phyloP scores from a whole-genome alignment of 2,113 vertebrate genomes.

The Zosterops borbonicus region DNA sequence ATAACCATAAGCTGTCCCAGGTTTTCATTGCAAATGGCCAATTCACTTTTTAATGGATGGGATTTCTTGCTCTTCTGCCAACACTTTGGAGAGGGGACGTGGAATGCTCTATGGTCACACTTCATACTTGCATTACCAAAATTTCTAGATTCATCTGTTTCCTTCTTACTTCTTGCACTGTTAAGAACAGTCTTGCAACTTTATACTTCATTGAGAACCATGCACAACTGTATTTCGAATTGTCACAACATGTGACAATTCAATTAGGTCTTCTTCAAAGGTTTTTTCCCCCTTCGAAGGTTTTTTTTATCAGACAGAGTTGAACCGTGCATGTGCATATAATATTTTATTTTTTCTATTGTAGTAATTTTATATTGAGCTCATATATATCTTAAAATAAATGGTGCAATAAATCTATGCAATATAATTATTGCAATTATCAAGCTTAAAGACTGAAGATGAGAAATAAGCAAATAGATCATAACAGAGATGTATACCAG shows the following conservation, averaged over 20 bases:
- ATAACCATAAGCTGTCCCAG: neutral
- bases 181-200: neutral
- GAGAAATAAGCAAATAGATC: neutral
- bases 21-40: neutral
- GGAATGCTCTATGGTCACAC: neutral
- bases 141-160: neutral
- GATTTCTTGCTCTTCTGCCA: neutral
- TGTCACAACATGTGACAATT: neutral
- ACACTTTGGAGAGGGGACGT: neutral
- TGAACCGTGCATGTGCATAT: neutral
- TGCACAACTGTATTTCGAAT: neutral
- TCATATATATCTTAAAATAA: slow-evolving; percentile 8
- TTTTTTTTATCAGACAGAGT: neutral
- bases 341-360: neutral
- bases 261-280: neutral
- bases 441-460: neutral
- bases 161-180: neutral
- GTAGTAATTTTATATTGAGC: slow-evolving; percentile 40
- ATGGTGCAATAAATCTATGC: neutral
- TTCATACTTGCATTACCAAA: neutral
- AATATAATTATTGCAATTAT: neutral
- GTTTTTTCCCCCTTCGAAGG: neutral
- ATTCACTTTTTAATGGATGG: neutral
- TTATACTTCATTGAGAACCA: neutral
- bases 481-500: neutral